Base-by-base conservation (phyloP, 2,113 vertebrate genomes). In the Caracal caracal region DNA sequence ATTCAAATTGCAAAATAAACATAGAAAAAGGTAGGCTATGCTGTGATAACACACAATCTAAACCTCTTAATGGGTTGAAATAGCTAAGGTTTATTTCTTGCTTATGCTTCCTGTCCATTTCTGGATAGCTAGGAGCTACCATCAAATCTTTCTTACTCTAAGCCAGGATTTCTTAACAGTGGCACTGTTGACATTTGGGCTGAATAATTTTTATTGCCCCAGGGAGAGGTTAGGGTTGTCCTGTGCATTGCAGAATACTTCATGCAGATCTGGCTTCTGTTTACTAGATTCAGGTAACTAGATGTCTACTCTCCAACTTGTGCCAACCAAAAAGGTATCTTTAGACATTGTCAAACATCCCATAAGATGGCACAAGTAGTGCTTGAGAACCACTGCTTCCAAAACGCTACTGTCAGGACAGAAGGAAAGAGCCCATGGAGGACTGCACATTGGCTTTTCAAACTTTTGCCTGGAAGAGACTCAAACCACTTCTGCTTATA, bases 1-100 rank as follows among this genome's bases (percentile, higher is more conserved):
- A 83, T 35, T 96, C 30, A 65, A 78, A 81, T 86, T 94, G 33
- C 76, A 91, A 96, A 93, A 89, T 82, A 91, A 92, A 83, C 61
- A 11, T 68, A 61, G 43, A 37, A 63, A 82, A 97, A 96, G 56
- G 20, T 35, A 66, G 66, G 12, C 70, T 88, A 4, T 76, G 28
- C 17, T 88, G 20, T 93, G 90, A 47, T 88, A 82, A 78, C 33
- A n/a, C 9, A 15, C 33, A 90, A 66, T 49, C 70, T 87, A 8
- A 93, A 84, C 56, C 22, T 88, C 30, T 49, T 37, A 86, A 73
- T 88, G 40, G 22, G 65, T 35, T 17, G 0, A 70, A 73, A 63
- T 11, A 83, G 2, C 40, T 56, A 71, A 92, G n/a, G 19, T 71
- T 89, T 71, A 49, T 89, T 95, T 96, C 26, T 65, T 87, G 7